Evolutionary conservation across 92 coral and sea anemone genomes (phyloP).

Genomic region (Phenganax marumi): DNA sequence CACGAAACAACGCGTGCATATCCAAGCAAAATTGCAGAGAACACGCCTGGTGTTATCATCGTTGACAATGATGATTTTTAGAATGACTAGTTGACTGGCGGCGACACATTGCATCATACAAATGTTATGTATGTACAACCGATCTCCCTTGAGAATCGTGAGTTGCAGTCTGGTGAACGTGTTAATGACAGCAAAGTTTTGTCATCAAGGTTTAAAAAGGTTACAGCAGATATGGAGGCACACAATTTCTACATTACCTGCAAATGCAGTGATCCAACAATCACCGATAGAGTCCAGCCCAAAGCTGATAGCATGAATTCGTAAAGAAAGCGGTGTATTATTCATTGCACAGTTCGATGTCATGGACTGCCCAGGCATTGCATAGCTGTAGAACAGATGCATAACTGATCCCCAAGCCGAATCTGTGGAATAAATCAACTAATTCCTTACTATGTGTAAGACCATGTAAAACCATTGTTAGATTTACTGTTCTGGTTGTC

Average conservation of each 20-base stretch:
- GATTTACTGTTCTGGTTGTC: not conserved
- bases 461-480: constrained; percentile 4
- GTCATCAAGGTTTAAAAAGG: constrained; percentile 6
- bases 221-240: constrained; percentile 4
- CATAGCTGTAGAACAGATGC: not conserved
- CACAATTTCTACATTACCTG: constrained; percentile 10
- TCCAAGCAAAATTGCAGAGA: constrained; percentile 21
- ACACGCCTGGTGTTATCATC: constrained; percentile 11
- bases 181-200: not conserved
- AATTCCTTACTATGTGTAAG: not conserved
- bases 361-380: not conserved
- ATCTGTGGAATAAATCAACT: constrained; percentile 1
- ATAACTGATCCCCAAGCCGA: constrained; percentile 2
- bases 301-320: not conserved
- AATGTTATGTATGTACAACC: constrained; percentile 39
- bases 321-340: constrained; percentile 26
- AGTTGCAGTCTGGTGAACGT: constrained; percentile 11
- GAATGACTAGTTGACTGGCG: constrained; percentile 31
- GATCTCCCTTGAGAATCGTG: constrained; percentile 2
- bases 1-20: constrained; percentile 4
- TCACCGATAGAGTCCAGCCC: constrained; percentile 10
- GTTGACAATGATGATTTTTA: constrained; percentile 32
- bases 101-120: constrained; percentile 22
- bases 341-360: constrained; percentile 10
- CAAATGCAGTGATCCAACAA: constrained; percentile 15